Evolutionary conservation across 2,113 vertebrate species (phyloP).

Genomic region (Chroicocephalus ridibundus): DNA sequence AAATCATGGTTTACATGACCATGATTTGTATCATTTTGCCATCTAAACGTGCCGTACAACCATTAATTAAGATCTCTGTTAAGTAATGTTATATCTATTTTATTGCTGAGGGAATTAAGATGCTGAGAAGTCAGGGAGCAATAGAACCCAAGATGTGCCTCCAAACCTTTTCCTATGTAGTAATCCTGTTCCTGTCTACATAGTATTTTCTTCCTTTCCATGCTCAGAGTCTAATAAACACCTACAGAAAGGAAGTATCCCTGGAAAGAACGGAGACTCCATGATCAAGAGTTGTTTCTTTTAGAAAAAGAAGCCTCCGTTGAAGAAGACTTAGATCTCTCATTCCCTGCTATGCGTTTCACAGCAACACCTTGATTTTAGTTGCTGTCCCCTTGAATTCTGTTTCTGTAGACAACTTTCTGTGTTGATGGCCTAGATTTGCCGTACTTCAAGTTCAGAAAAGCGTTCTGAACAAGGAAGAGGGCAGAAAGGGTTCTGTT

Average conservation of each 20-base stretch:
- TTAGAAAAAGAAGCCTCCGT: not conserved
- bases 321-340: not conserved
- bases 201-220: not conserved
- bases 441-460: not conserved
- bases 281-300: not conserved
- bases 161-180: not conserved
- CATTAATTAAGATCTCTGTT: not conserved
- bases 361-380: not conserved
- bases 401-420: not conserved
- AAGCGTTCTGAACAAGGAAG: not conserved
- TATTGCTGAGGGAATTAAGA: not conserved
- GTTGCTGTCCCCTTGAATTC: not conserved
- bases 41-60: not conserved
- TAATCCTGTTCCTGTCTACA: not conserved
- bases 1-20: not conserved
- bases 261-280: not conserved
- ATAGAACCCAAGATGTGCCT: not conserved
- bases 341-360: not conserved
- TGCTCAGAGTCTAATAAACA: not conserved
- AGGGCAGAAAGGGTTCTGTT: not conserved
- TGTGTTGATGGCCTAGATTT: not conserved
- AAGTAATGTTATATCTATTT: not conserved
- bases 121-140: not conserved
- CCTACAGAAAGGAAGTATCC: not conserved
- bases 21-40: not conserved